Evolutionary conservation across 2,888 invertebrate genomes (phyloP), one percentile per base, ranked within the genome.

Genomic region (Xestia xanthographa): DNA sequence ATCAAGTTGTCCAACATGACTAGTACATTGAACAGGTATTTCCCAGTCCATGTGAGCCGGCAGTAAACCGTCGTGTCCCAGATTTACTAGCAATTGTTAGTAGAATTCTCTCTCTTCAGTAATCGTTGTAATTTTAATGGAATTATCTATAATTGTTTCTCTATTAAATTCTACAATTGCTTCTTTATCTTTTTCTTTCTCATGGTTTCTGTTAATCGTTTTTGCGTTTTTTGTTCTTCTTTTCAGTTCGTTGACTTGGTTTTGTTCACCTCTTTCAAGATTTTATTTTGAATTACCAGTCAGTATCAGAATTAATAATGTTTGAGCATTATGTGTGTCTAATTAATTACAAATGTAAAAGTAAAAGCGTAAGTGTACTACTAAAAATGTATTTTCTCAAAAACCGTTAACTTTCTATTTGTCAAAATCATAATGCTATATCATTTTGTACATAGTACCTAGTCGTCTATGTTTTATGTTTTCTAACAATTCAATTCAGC

Each of bases 121-220:
- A 80, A 86, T 88, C 41, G 81, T 79, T 86, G 85, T 67, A 78
- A 86, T 87, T 82, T 71, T 80, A 79, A 77, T 82, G 66, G 56
- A 72, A 82, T 87, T 83, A 78, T 73, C 79, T 66, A 26, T 84
- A 78, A 82, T 86, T 80, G 77, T 80, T 88, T 86, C 75, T 78
- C 77, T 85, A 82, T 83, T 79, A 72, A 75, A 71, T 75, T 68
- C 60, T 71, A 43, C 29, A 22, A 71, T 77, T 62, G 20, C 71
- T 70, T 75, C 65, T 76, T 74, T 76, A 66, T 63, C 38, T 77
- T 78, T 79, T 72, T 66, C 45, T 77, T 66, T 68, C 66, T 74
- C 26, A 69, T 34, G 5, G 53, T 67, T 65, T 62, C 9, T 70
- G 45, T 20, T 50, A 66, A 45, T 65, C 6, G 53, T 26, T 5